Evolutionary conservation across 2,888 invertebrate genomes (phyloP).

Genomic region (Cantharis rufa): DNA sequence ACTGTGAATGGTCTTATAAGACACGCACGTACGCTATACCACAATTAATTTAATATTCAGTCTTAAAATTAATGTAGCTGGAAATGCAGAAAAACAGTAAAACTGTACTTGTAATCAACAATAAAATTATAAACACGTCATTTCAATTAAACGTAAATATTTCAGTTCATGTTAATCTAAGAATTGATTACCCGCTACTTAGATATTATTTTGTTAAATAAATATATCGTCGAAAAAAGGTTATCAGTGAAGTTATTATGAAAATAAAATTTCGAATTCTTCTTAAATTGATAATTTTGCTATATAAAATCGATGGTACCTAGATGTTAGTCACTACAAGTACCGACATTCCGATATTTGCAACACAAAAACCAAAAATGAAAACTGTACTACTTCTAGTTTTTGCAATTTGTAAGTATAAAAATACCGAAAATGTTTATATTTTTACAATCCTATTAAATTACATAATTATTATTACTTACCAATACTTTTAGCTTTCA

Average conservation of each 20-base stretch:
- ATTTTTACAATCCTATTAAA: no score
- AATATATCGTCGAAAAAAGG: background rate
- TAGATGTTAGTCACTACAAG: background rate
- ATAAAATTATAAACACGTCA: background rate
- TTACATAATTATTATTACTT: background rate
- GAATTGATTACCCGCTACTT: background rate
- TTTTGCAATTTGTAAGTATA: background rate
- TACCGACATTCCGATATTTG: background rate
- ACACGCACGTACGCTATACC: no score
- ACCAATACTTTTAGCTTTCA: background rate
- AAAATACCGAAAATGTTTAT: no score
- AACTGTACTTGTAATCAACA: no score
- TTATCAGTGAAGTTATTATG: background rate
- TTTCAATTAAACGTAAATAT: background rate
- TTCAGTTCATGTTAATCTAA: background rate
- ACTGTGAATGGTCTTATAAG: no score
- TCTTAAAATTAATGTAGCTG: no score
- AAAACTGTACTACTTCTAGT: background rate
- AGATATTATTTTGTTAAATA: background rate
- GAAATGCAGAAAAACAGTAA: no score
- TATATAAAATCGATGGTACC: background rate
- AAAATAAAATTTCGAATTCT: background rate
- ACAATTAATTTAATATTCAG: no score
- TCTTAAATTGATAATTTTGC: background rate
- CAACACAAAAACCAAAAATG: background rate